phyloP scores from a whole-genome alignment of 2,113 vertebrate genomes.

The Pygathrix nemaeus region DNA sequence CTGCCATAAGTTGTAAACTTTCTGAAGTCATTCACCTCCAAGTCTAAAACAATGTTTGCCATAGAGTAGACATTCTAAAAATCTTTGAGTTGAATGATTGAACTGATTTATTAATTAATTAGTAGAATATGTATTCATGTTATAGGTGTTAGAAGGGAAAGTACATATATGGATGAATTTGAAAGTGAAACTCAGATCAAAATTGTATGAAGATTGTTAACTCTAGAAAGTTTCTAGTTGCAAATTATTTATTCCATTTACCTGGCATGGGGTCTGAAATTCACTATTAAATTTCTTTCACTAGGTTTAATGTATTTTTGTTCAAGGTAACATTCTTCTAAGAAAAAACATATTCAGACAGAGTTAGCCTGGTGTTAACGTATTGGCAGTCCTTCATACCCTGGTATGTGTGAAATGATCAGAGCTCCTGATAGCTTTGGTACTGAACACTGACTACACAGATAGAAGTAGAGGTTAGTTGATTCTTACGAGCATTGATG shows the following conservation, averaged over 20 bases:
- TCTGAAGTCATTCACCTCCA: background rate
- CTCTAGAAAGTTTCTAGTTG: background rate
- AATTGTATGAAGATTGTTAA: background rate
- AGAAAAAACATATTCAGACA: background rate
- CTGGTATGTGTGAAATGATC: background rate
- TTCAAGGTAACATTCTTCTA: background rate
- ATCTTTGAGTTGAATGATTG: background rate
- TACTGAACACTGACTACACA: background rate
- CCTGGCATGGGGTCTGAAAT: background rate
- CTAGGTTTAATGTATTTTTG: background rate
- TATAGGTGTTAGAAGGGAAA: background rate
- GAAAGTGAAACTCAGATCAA: background rate
- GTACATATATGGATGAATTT: background rate
- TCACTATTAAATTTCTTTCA: conserved; percentile 8
- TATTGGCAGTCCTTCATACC: background rate
- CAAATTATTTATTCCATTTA: background rate
- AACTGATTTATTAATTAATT: background rate
- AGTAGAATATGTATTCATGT: background rate
- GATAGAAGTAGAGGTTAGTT: background rate
- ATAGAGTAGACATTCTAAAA: background rate
- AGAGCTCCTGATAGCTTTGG: background rate
- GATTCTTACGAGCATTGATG: background rate
- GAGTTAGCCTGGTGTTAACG: background rate
- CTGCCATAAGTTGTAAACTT: background rate
- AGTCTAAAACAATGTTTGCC: background rate